Base-by-base conservation (phyloP, 1,140 invertebrate species). In the Acyrthosiphon pisum region DNA sequence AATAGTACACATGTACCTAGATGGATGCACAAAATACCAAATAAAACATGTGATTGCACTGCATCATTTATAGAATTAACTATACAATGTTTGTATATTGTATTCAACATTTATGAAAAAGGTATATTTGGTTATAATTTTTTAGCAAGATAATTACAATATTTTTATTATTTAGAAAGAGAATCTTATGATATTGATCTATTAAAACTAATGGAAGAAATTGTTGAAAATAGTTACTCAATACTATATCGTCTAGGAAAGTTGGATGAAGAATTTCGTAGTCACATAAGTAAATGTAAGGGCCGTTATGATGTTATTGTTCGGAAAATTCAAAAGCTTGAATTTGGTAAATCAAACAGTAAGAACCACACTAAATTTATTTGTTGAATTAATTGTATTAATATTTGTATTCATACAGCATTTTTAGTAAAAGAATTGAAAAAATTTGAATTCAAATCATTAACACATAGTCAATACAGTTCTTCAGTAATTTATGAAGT, bases 251-350 rank as follows among this genome's bases (percentile, higher is more conserved):
- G 81, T 20, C 41, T 93, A 2, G 91, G 91, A 84, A 93, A 93
- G 35, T 86, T 93, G 6, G 91, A 93, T 60, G 91, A 93, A 84
- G 91, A 93, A 41, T 93, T 93, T 56, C 91, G 91, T 22, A 56
- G 48, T 93, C 91, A 93, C 41, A 93, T 93, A 41, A 83, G 91
- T 86, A 93, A 93, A 93, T 93, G 81, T 93, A 93, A 86, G 41
- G 91, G 91, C 7, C 81, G 81, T 50, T 93, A 93, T 53, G 91
- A 93, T 93, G 81, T 84, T 30, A 93, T 93, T n/a, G 91, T 93
- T 44, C 20, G 48, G 9, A 93, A 93, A 86, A 93, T 93, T 84
- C 48, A 86, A 50, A 93, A 93, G 23, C 68, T 93, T 86, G 81
- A 93, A 56, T 30, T 93, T 22, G 9, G 23, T 14, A 86, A 53